Evolutionary conservation across 2,888 invertebrate genomes (phyloP).

Genomic region (Nebria brevicollis): DNA sequence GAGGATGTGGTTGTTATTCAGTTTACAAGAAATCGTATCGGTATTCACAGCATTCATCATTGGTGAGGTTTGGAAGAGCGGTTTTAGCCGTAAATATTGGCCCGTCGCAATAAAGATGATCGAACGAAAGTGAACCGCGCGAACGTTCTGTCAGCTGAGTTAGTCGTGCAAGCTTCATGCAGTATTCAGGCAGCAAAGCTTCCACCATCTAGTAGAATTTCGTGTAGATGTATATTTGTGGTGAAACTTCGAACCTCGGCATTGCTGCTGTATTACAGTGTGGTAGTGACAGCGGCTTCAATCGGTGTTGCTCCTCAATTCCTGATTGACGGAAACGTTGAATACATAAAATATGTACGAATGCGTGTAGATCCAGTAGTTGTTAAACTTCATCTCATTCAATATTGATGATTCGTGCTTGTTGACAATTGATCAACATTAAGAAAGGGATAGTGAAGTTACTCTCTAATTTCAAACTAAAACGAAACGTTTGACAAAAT

Average conservation of each 20-base stretch:
- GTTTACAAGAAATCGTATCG: conserved; percentile 26
- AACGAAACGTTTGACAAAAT: neutral
- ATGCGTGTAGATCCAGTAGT: conserved; percentile 7
- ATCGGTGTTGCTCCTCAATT: neutral
- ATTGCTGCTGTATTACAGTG: neutral
- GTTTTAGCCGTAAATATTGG: conserved; percentile 34
- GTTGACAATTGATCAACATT: neutral
- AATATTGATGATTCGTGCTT: neutral
- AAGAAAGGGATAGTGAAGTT: neutral
- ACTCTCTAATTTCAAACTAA: neutral
- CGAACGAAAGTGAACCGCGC: conserved; percentile 18
- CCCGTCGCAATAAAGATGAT: conserved; percentile 11
- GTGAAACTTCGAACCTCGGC: neutral
- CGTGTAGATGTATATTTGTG: neutral
- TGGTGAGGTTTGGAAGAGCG: conserved; percentile 27
- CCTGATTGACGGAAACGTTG: conserved; percentile 12
- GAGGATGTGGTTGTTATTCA: conserved; percentile 36
- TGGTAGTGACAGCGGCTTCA: too few relatives aligned
- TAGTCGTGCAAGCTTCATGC: conserved; percentile 27
- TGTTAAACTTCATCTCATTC: conserved; percentile 25
- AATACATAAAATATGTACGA: conserved; percentile 36
- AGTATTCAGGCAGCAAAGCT: conserved; percentile 30
- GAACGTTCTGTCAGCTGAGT: conserved; percentile 5
- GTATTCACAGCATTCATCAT: conserved; percentile 38
- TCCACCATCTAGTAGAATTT: neutral